Evolutionary conservation across 1,140 invertebrate genomes (phyloP).

Genomic region (Drosophila virilis): DNA sequence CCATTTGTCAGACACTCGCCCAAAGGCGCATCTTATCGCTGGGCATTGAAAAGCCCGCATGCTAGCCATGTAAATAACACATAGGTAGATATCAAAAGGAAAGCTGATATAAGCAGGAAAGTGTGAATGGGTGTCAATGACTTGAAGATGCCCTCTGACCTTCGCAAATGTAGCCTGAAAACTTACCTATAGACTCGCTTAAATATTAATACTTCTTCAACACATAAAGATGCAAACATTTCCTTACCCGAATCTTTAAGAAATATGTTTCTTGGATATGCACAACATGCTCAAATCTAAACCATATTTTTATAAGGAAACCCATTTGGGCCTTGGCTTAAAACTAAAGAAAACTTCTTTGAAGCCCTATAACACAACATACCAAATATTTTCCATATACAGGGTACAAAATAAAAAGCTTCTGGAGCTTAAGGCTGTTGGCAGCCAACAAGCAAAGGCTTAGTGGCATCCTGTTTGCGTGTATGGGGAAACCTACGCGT

Average conservation of each 20-base stretch:
- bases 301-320: not conserved
- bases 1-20: conserved; percentile 40
- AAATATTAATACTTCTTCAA: no score
- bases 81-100: conserved; percentile 43
- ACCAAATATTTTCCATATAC: not conserved
- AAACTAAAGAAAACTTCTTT: not conserved
- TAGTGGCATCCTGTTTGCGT: conserved; percentile 17
- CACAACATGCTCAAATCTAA: no score
- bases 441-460: conserved; percentile 44
- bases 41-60: conserved; percentile 43
- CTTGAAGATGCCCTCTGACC: not conserved
- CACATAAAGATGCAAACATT: no score
- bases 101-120: conserved; percentile 1
- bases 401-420: conserved; percentile 38
- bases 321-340: no score
- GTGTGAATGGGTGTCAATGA: not conserved
- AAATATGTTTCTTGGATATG: no score
- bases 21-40: conserved; percentile 32
- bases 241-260: no score
- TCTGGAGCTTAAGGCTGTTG: conserved; percentile 47
- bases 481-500: conserved; percentile 34
- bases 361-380: no score
- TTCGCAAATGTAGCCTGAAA: not conserved
- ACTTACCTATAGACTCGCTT: no score
- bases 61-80: conserved; percentile 45